phyloP scores from a whole-genome alignment of 1,140 invertebrate species.

The Bilobella aurantiaca region DNA sequence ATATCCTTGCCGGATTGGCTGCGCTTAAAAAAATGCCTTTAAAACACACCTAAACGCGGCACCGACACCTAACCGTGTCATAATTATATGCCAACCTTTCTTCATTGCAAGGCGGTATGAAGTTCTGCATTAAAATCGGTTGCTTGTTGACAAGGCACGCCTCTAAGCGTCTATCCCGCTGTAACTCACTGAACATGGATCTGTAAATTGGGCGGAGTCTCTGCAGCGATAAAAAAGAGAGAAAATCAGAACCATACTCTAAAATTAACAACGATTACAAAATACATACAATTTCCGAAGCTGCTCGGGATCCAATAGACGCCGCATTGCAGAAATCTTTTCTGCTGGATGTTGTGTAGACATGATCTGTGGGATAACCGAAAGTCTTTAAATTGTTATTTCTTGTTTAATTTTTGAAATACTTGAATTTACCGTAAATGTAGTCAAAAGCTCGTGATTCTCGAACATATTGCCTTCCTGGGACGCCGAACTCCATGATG shows the following conservation, averaged over 20 bases:
- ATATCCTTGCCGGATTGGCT: slow-evolving; percentile 12
- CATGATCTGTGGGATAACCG: slow-evolving; percentile 17
- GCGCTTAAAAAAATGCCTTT: slow-evolving; percentile 1
- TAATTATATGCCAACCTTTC: slow-evolving; percentile 22
- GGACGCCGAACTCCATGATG: neutral
- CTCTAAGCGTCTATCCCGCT: slow-evolving; percentile 36
- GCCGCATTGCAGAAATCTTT: slow-evolving; percentile 24
- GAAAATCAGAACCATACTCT: slow-evolving; percentile 38
- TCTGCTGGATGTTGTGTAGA: slow-evolving; percentile 16
- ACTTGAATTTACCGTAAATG: slow-evolving; percentile 18
- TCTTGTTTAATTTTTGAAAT: neutral
- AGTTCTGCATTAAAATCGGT: slow-evolving; percentile 16
- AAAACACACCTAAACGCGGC: neutral
- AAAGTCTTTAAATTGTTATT: neutral
- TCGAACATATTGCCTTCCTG: slow-evolving; percentile 9
- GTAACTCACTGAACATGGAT: slow-evolving; percentile 48
- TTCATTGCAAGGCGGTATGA: slow-evolving; percentile 18
- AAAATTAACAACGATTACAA: neutral
- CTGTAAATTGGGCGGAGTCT: slow-evolving; percentile 46
- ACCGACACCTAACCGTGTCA: neutral
- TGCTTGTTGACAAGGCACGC: slow-evolving; percentile 13
- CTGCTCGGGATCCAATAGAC: slow-evolving; percentile 8
- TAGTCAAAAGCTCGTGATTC: slow-evolving; percentile 19
- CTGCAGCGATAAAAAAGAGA: slow-evolving; percentile 37
- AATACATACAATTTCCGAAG: slow-evolving; percentile 15